Evolutionary conservation across 1,140 invertebrate genomes (phyloP).

Genomic region (Bombyx mandarina): DNA sequence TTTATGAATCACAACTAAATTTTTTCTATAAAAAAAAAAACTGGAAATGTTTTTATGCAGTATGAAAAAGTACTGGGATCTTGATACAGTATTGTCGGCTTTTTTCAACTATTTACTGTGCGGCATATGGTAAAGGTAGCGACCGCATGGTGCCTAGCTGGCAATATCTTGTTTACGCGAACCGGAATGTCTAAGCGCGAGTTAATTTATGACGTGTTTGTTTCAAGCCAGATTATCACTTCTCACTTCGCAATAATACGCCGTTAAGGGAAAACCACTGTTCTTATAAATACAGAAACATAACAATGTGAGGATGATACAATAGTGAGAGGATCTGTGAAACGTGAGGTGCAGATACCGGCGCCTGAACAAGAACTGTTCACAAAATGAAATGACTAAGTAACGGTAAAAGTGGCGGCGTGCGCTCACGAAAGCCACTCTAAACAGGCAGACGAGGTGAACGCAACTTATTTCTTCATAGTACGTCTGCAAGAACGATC

Average conservation of each 20-base stretch:
- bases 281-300: slow-evolving; percentile 30
- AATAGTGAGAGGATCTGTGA: slow-evolving; percentile 9
- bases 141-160: slow-evolving; percentile 67
- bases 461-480: slow-evolving; percentile 21
- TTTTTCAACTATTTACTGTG: slow-evolving; percentile 19
- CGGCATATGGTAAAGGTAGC: slow-evolving; percentile 49
- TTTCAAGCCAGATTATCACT: slow-evolving; percentile 7
- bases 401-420: slow-evolving; percentile 68
- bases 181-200: slow-evolving; percentile 18
- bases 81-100: slow-evolving; percentile 10
- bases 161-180: slow-evolving; percentile 52
- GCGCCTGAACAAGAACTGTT: slow-evolving; percentile 42
- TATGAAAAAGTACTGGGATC: slow-evolving; percentile 11
- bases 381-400: slow-evolving; percentile 59
- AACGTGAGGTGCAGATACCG: slow-evolving; percentile 5
- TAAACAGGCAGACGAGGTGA: too few relatives aligned
- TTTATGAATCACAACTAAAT: slow-evolving; percentile 23
- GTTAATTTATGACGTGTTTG: slow-evolving; percentile 17
- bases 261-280: slow-evolving; percentile 22
- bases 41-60: background rate
- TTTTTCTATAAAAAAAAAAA: slow-evolving; percentile 10
- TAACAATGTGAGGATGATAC: slow-evolving; percentile 29
- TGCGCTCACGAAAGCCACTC: slow-evolving; percentile 57
- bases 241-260: slow-evolving; percentile 13
- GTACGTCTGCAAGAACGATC: slow-evolving; percentile 38